Conservation (phyloP, 2,888 invertebrate species). For the Caenorhabditis macrosperma region DNA sequence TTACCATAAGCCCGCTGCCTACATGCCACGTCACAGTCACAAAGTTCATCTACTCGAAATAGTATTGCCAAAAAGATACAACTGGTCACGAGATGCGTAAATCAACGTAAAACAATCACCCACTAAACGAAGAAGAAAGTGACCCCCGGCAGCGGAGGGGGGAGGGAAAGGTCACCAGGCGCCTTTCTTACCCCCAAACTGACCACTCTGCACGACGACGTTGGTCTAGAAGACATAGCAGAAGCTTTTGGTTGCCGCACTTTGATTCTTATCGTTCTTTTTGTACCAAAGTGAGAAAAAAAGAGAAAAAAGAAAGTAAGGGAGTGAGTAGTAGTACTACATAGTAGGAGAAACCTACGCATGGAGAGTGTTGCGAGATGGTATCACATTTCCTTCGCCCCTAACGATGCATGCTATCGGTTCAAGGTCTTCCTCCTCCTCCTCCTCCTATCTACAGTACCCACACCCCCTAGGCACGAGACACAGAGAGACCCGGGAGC, state of each 20-base stretch:
- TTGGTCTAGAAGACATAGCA: background rate
- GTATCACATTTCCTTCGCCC: slow-evolving; percentile 56
- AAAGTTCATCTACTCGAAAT: slow-evolving; percentile 3
- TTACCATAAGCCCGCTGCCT: background rate
- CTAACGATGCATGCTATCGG: slow-evolving; percentile 60
- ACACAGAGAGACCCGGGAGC: slow-evolving; percentile 25
- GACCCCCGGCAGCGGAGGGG: background rate
- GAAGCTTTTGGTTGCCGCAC: background rate
- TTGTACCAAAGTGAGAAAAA: background rate
- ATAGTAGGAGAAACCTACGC: slow-evolving; percentile 12
- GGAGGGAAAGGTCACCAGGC: slow-evolving; percentile 22
- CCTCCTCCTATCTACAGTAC: slow-evolving; percentile 33
- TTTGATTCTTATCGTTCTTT: background rate
- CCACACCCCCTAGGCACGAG: slow-evolving; percentile 8
- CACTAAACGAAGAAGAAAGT: slow-evolving; percentile 11
- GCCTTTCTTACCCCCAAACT: background rate
- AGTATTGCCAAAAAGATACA: background rate
- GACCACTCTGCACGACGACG: background rate
- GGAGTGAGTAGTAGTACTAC: background rate
- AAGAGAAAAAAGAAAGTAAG: background rate
- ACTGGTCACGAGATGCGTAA: slow-evolving; percentile 23
- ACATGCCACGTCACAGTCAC: slow-evolving; percentile 3
- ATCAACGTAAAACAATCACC: slow-evolving; percentile 6
- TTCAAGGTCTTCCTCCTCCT: slow-evolving; percentile 45
- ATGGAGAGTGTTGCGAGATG: slow-evolving; percentile 53